Percentiles rank a stretch among this genome's conserved stretches.
phyloP scores from a whole-genome alignment of 2,888 invertebrate genomes.

The Yponomeuta cagnagella region DNA sequence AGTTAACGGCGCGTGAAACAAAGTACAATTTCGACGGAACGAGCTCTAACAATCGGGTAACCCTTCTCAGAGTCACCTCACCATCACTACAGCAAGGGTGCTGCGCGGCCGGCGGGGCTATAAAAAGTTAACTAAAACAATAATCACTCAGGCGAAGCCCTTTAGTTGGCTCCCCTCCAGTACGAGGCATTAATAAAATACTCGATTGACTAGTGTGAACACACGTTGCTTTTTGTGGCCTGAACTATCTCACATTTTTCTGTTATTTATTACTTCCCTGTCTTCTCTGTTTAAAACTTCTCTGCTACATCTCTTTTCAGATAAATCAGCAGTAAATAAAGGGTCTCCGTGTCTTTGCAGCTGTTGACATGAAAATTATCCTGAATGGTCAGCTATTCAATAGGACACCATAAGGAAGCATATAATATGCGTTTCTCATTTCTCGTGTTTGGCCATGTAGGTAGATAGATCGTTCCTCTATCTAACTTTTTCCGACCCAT shows the following conservation, averaged over 20 bases:
- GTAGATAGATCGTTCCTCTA: background rate
- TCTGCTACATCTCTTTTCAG: background rate
- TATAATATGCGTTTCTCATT: background rate
- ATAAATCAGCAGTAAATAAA: background rate
- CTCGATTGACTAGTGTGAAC: slow-evolving; percentile 9
- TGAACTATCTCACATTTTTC: background rate
- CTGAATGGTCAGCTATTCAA: too few species aligned
- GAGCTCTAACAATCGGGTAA: slow-evolving; percentile 8
- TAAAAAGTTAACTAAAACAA: slow-evolving; percentile 66
- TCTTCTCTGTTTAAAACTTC: too few species aligned
- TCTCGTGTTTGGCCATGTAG: background rate
- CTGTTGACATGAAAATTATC: too few species aligned
- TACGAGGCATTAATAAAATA: slow-evolving; percentile 17
- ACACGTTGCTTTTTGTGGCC: slow-evolving; percentile 11
- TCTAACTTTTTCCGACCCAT: background rate
- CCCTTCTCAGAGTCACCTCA: slow-evolving; percentile 5
- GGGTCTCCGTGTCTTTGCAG: background rate
- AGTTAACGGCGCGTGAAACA: slow-evolving; percentile 14
- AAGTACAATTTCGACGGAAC: slow-evolving; percentile 11
- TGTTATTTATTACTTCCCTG: too few species aligned
- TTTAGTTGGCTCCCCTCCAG: slow-evolving; percentile 26
- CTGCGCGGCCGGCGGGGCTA: slow-evolving; percentile 26
- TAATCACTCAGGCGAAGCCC: slow-evolving; percentile 49
- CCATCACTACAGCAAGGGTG: background rate
- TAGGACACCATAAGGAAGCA: background rate